Evolutionary conservation across 2,888 invertebrate species (phyloP).

Genomic region (Achlya flavicornis): DNA sequence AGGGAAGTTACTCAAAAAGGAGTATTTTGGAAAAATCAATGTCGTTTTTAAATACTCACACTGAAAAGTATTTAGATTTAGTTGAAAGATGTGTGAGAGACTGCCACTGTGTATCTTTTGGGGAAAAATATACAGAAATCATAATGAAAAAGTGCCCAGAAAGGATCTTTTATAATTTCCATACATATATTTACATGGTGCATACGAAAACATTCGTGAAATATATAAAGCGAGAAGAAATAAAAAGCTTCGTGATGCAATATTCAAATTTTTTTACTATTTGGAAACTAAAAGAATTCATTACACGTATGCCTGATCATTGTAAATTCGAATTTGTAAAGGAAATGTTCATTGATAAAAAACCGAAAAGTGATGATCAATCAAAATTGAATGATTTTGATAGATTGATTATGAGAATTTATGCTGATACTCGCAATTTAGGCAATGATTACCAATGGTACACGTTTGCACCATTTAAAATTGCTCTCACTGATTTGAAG

Average conservation of each 20-base stretch:
- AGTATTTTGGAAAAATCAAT: slow-evolving; percentile 35
- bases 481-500: slow-evolving; percentile 54
- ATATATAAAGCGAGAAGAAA: slow-evolving; percentile 51
- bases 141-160: slow-evolving; percentile 60
- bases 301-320: slow-evolving; percentile 51
- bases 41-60: slow-evolving; percentile 49
- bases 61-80: slow-evolving; percentile 52
- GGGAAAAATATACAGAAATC: slow-evolving; percentile 49
- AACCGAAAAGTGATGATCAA: slow-evolving; percentile 28
- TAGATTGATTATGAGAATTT: not conserved
- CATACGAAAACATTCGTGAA: slow-evolving; percentile 59
- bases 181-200: slow-evolving; percentile 44
- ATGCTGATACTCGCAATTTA: too few species aligned
- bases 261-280: slow-evolving; percentile 40
- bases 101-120: slow-evolving; percentile 38
- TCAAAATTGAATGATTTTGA: too few species aligned
- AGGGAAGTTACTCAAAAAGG: not conserved
- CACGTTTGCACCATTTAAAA: slow-evolving; percentile 55
- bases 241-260: slow-evolving; percentile 51
- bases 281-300: slow-evolving; percentile 44
- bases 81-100: slow-evolving; percentile 34
- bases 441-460: slow-evolving; percentile 54
- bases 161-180: slow-evolving; percentile 51
- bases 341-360: slow-evolving; percentile 53
- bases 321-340: slow-evolving; percentile 59